A percentile compares a stretch with the other conserved stretches of the same genome.
Conservation (phyloP, 2,797 vertebrate genomes). For the Urosaurus nigricauda region DNA sequence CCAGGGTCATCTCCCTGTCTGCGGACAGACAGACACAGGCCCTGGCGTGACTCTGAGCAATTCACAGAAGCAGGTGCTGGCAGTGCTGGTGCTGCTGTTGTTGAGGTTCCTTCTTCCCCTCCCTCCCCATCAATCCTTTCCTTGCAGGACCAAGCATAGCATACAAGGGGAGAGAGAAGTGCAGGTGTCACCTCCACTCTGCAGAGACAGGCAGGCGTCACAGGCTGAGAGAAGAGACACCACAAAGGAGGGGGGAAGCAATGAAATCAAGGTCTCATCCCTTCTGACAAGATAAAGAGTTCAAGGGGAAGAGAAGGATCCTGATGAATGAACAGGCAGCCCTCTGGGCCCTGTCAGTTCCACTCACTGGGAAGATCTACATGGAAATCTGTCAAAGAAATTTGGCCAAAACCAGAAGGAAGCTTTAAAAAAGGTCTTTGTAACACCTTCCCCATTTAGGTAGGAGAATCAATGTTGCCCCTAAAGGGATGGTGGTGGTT, state of each 20-base stretch:
- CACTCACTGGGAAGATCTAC: conserved; percentile 21
- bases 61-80: neutral
- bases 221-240: conserved; percentile 9
- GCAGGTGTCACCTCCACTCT: conserved; percentile 45
- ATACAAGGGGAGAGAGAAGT: neutral
- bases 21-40: conserved; percentile 46
- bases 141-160: neutral
- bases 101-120: neutral
- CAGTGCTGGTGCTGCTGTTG: neutral
- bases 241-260: conserved; percentile 11
- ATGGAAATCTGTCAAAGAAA: conserved; percentile 39
- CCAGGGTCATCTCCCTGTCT: conserved; percentile 48
- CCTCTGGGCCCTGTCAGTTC: conserved; percentile 36
- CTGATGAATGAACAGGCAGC: conserved; percentile 33
- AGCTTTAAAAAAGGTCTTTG: neutral
- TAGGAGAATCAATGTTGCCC: neutral
- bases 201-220: neutral
- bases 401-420: conserved; percentile 21
- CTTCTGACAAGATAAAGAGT: conserved; percentile 23
- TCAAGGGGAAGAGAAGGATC: neutral
- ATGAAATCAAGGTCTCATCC: conserved; percentile 22
- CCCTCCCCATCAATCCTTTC: neutral
- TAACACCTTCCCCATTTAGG: conserved; percentile 7
- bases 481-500: neutral
- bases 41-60: conserved; percentile 13